Evolutionary conservation across 2,797 vertebrate genomes (phyloP).

Genomic region (Crocidura indochinensis): DNA sequence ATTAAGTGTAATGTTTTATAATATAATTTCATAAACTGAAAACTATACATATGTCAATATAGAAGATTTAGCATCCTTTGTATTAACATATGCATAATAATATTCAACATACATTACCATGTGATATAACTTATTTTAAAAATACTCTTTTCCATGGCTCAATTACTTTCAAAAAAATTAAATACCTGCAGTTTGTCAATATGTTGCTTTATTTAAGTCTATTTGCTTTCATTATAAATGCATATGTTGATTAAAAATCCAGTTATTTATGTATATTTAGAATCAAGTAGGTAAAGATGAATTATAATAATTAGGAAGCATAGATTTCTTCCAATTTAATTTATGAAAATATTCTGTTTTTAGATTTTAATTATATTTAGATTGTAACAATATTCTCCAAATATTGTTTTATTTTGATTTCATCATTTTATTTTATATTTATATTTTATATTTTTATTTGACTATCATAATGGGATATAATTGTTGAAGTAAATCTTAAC

Average conservation of each 20-base stretch:
- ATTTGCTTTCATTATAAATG: conserved; percentile 54
- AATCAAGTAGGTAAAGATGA: conserved; percentile 51
- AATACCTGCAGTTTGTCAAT: conserved; percentile 3
- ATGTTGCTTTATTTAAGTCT: conserved; percentile 46
- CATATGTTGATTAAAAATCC: background rate
- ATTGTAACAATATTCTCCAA: too few species aligned
- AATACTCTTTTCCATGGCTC: conserved; percentile 18
- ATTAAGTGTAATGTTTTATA: conserved; percentile 32
- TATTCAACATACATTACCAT: conserved; percentile 10
- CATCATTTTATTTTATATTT: conserved; percentile 44
- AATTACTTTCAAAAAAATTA: conserved; percentile 36
- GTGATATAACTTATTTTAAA: conserved; percentile 19
- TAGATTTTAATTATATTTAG: background rate
- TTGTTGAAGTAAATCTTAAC: conserved; percentile 42
- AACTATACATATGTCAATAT: conserved; percentile 38
- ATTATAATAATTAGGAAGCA: conserved; percentile 59
- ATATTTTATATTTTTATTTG: too few species aligned
- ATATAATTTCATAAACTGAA: conserved; percentile 25
- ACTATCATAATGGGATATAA: conserved; percentile 33
- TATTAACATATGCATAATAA: conserved; percentile 1
- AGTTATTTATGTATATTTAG: conserved; percentile 38
- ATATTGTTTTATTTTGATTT: conserved; percentile 40
- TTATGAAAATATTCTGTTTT: conserved; percentile 52
- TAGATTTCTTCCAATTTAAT: conserved; percentile 50
- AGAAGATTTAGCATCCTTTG: conserved; percentile 8